Base-by-base conservation (phyloP, 2,797 vertebrate species). In the Microctenopoma steveboyesi region DNA sequence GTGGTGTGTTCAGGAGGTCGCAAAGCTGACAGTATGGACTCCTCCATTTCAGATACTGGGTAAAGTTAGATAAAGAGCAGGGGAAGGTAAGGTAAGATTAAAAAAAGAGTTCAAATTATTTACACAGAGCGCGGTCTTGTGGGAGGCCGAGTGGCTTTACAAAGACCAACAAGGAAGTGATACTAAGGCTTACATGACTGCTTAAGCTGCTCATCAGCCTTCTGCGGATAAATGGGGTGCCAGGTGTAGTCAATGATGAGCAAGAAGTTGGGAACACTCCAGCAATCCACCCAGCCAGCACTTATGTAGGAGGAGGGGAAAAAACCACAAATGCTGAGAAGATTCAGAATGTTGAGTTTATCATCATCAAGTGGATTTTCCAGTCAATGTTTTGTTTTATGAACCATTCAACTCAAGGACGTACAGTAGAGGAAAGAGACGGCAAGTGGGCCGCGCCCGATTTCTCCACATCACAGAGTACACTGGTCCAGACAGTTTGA, bases 161-260 rank as follows among this genome's bases (percentile, higher is more conserved):
- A 30, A 18, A 4, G 0, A 63, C 40, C 39, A 27, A 52, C 54
- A 56, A 25, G 64, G 42, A 35, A 27, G 0, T 35, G 47, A 50
- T 14, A 18, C n/a, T 33, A 12, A 47, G 56, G 27, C 97, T 95
- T 93, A 98, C 97, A 69, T 15, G 97, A 98, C 56, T 98, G 97
- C 66, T 98, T 99, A 28, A 98, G 91, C 75, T 98, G 97, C 81
- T 98, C 96, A 71, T 98, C 97, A 57, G 95, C 96, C 90, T 97
- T 99, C 87, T 98, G 97, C 52, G 97, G 97, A 90, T 99, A 99
- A 88, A 99, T 96, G 47, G 98, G 98, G 88, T 99, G 98, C 98
- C 98, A 99, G 0, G 96, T 96, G 84, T 99, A 99, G 90, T 98
- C 96, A 39, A 99, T 98, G 54, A 95, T 96, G 73, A 99, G 96